Evolutionary conservation across 2,113 vertebrate genomes (phyloP).

Genomic region (Jaculus jaculus): DNA sequence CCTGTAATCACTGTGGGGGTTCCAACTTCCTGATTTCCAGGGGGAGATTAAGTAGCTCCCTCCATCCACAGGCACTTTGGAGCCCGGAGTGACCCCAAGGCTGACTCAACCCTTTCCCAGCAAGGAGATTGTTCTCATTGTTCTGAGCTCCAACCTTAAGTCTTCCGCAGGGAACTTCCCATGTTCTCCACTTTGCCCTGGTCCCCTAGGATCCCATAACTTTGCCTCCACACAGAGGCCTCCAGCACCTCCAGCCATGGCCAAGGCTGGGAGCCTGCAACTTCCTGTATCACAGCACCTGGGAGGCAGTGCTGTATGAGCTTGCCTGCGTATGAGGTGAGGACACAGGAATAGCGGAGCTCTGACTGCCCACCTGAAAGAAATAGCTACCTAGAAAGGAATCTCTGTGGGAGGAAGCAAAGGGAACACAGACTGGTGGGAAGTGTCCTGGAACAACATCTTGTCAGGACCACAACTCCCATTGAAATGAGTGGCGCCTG

Average conservation of each 20-base stretch:
- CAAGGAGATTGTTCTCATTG: background rate
- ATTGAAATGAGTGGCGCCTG: background rate
- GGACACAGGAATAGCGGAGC: background rate
- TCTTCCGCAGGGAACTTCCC: constrained; percentile 51
- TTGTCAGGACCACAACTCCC: background rate
- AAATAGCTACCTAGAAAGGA: constrained; percentile 20
- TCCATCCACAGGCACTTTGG: constrained; percentile 51
- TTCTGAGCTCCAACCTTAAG: constrained; percentile 19
- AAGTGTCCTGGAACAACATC: background rate
- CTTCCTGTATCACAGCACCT: background rate
- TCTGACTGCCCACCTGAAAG: background rate
- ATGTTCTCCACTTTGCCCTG: background rate
- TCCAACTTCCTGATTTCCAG: constrained; percentile 71
- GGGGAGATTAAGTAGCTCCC: constrained; percentile 68
- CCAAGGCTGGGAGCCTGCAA: background rate
- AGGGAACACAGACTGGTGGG: background rate
- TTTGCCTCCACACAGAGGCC: background rate
- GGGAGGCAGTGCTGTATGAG: background rate
- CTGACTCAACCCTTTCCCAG: constrained; percentile 8
- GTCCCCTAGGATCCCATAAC: background rate
- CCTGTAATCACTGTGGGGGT: constrained; percentile 61
- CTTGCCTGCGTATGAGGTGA: background rate
- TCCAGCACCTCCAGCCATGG: constrained; percentile 2
- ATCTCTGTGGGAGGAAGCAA: background rate
- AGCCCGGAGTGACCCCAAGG: constrained; percentile 60